Evolutionary conservation across 1,140 invertebrate species (phyloP).

Genomic region (Micrasema minimum): DNA sequence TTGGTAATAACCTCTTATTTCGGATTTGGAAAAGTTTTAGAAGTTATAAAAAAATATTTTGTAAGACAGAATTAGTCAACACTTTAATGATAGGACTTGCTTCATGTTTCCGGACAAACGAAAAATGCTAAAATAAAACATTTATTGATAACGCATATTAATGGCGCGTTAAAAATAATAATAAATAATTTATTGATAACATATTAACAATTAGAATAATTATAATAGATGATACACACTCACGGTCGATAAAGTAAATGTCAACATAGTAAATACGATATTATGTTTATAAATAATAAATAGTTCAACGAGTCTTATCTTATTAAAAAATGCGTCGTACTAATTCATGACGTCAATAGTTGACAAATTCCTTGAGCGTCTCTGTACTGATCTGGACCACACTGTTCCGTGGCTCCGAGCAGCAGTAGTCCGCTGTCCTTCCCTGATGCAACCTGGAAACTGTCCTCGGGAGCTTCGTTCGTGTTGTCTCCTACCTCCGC

Average conservation of each 20-base stretch:
- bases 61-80: too few relatives aligned
- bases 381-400: constrained; percentile 69
- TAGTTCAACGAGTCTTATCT: constrained; percentile 18
- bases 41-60: too few relatives aligned
- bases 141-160: constrained; percentile 10
- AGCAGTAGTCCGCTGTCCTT: constrained; percentile 59
- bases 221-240: neutral
- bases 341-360: constrained; percentile 41
- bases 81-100: too few relatives aligned
- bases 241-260: constrained; percentile 9
- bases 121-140: neutral
- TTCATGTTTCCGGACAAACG: too few relatives aligned
- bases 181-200: constrained; percentile 3
- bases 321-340: constrained; percentile 8
- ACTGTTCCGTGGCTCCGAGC: constrained; percentile 70
- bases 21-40: too few relatives aligned
- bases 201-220: constrained; percentile 19
- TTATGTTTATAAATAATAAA: constrained; percentile 22
- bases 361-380: constrained; percentile 68
- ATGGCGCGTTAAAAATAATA: neutral
- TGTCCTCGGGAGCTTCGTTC: constrained; percentile 49
- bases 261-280: neutral
- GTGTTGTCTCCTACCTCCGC: constrained; percentile 51
- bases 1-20: too few relatives aligned
- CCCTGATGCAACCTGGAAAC: constrained; percentile 31